phyloP scores from a whole-genome alignment of 2,888 invertebrate species.

The Drosophila rubida region DNA sequence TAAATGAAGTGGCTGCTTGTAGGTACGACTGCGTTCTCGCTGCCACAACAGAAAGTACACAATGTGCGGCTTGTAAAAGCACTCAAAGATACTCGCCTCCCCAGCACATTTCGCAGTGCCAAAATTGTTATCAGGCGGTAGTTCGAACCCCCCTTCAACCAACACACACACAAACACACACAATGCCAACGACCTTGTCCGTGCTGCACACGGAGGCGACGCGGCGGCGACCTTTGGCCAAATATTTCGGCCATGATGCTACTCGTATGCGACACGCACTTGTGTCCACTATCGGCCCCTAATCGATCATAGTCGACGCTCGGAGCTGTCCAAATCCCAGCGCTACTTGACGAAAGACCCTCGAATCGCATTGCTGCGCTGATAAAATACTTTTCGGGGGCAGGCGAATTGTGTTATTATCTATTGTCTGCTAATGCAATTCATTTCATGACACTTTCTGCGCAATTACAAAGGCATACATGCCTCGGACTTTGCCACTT shows the following conservation, averaged over 20 bases:
- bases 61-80: constrained; percentile 47
- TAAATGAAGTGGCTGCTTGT: constrained; percentile 62
- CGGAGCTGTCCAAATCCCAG: constrained; percentile 32
- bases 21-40: constrained; percentile 38
- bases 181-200: constrained; percentile 65
- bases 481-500: constrained; percentile 10
- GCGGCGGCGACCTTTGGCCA: constrained; percentile 29
- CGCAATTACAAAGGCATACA: too few species aligned
- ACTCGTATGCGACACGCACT: background rate
- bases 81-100: constrained; percentile 49
- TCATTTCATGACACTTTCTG: constrained; percentile 33
- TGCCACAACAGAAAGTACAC: constrained; percentile 24
- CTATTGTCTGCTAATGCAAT: constrained; percentile 39
- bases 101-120: constrained; percentile 53
- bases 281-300: constrained; percentile 8
- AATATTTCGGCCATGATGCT: constrained; percentile 51
- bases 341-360: constrained; percentile 34
- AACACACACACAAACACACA: too few species aligned
- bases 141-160: too few species aligned
- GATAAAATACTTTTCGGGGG: constrained; percentile 53
- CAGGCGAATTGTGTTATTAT: constrained; percentile 51
- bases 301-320: constrained; percentile 36
- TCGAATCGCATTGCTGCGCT: constrained; percentile 44
- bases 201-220: constrained; percentile 9
- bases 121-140: constrained; percentile 58